Conservation (phyloP, 2,797 vertebrate genomes). For the Bradypodion pumilum region DNA sequence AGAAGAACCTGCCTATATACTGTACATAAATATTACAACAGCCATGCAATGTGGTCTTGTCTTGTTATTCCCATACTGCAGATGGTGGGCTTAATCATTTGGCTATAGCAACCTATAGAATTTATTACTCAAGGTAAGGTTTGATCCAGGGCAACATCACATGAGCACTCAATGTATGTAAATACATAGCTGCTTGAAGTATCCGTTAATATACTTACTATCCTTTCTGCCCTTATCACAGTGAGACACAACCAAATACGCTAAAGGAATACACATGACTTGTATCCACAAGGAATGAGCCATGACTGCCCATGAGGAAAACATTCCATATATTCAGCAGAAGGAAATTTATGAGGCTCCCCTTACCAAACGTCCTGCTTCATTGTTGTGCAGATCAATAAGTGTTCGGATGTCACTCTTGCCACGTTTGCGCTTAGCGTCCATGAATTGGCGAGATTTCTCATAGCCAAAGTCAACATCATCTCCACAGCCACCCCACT, state of each 20-base stretch:
- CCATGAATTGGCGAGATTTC: constrained; percentile 98
- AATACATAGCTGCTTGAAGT: neutral
- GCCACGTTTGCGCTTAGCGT: constrained; percentile 90
- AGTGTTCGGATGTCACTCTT: constrained; percentile 95
- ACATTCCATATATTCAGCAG: neutral
- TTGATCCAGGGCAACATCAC: neutral
- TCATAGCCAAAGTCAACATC: constrained; percentile 97
- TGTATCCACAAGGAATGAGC: neutral
- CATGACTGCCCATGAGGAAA: neutral
- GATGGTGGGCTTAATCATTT: neutral
- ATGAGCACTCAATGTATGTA: neutral
- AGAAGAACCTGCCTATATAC: no score
- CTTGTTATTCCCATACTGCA: neutral
- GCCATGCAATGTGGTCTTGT: neutral
- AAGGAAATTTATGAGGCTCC: no score
- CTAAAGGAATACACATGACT: neutral
- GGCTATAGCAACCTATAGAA: neutral
- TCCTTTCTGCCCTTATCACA: neutral
- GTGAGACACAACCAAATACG: neutral
- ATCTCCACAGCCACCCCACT: constrained; percentile 97
- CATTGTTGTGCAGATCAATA: constrained; percentile 96
- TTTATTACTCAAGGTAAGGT: neutral
- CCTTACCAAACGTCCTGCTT: constrained; percentile 94
- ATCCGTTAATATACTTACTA: neutral
- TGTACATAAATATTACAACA: neutral